Conservation (phyloP, 1,140 invertebrate genomes). For the Panagrolaimus sp. region DNA sequence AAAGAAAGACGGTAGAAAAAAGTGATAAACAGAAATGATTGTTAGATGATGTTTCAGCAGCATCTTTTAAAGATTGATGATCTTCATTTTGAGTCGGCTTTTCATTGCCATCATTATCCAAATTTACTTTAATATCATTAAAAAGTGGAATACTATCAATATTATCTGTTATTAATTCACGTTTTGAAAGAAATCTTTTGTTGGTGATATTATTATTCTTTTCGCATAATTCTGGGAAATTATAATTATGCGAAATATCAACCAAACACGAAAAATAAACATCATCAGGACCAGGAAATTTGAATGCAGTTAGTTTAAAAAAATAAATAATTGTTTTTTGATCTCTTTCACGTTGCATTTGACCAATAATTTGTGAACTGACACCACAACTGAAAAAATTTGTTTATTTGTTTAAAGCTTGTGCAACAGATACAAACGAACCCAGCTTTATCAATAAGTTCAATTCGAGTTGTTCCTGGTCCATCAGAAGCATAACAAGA, state of each 20-base stretch:
- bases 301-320: constrained; percentile 46
- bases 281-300: constrained; percentile 48
- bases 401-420: constrained; percentile 17
- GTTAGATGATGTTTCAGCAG: no score
- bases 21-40: constrained; percentile 2
- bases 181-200: neutral
- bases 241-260: constrained; percentile 39
- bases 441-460: constrained; percentile 46
- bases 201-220: neutral
- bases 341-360: constrained; percentile 32
- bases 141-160: neutral
- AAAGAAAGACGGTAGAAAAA: neutral
- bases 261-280: constrained; percentile 52
- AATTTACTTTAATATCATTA: constrained; percentile 8
- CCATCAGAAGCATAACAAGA: constrained; percentile 52
- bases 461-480: constrained; percentile 31
- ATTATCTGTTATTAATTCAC: neutral
- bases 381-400: constrained; percentile 41
- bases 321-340: constrained; percentile 41
- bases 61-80: neutral
- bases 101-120: neutral
- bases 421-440: no score
- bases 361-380: constrained; percentile 38
- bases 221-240: constrained; percentile 27
- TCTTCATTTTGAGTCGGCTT: neutral